A percentile compares a stretch with the other conserved stretches of the same genome.
Conservation (phyloP, 2,113 vertebrate species). For the Megaceryle torquata region DNA sequence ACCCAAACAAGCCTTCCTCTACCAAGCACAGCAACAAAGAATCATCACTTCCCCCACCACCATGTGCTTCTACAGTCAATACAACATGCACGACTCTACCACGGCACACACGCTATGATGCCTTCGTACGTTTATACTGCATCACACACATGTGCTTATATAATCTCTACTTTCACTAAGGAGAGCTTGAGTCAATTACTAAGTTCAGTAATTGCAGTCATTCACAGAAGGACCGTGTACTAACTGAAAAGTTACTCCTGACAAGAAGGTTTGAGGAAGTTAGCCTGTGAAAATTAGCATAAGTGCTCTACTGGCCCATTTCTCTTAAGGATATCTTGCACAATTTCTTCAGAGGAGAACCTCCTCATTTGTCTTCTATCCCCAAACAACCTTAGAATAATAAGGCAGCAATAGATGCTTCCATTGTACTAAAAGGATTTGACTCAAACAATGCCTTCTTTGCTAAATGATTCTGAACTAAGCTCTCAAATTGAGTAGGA, state of each 20-base stretch:
- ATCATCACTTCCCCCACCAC: background rate
- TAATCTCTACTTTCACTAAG: background rate
- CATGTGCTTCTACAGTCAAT: background rate
- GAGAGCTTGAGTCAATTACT: background rate
- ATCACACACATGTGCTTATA: background rate
- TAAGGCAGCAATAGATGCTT: background rate
- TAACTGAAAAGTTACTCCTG: background rate
- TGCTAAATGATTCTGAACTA: background rate
- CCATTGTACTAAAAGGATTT: background rate
- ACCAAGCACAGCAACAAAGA: background rate
- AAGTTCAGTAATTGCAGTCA: background rate
- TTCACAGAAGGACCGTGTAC: background rate
- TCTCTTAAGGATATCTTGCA: background rate
- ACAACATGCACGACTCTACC: background rate
- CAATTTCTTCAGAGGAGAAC: background rate
- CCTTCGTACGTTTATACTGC: background rate
- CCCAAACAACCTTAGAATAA: background rate
- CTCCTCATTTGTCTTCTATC: background rate
- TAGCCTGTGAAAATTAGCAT: background rate
- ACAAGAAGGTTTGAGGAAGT: background rate
- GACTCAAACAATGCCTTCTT: fast-evolving
- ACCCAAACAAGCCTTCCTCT: background rate
- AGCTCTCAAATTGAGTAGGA: background rate
- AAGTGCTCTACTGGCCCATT: background rate
- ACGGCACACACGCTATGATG: background rate